phyloP scores from a whole-genome alignment of 2,888 invertebrate species.

The Phymatocera aterrima region DNA sequence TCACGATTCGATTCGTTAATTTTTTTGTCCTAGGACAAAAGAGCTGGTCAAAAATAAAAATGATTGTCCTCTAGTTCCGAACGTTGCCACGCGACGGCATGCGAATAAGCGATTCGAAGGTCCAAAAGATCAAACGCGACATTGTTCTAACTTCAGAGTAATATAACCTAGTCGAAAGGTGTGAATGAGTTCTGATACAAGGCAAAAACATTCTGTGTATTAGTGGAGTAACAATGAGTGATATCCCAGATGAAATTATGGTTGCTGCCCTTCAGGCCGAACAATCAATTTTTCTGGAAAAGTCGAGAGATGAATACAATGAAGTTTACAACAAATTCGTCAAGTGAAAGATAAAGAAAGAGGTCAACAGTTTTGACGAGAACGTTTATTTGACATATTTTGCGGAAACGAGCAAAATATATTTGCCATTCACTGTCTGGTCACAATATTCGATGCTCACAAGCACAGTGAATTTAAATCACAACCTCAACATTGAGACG shows the following conservation, averaged over 20 bases:
- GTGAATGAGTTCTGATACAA: background rate
- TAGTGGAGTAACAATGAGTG: background rate
- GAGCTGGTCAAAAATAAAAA: constrained; percentile 12
- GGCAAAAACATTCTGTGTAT: background rate
- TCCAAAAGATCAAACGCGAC: background rate
- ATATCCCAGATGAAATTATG: background rate
- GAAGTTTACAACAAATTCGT: constrained; percentile 43
- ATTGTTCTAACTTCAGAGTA: background rate
- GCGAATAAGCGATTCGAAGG: background rate
- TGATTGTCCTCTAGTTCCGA: constrained; percentile 11
- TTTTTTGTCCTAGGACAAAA: constrained; percentile 2
- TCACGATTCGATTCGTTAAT: background rate
- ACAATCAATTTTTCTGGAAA: constrained; percentile 14
- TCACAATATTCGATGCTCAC: constrained; percentile 49
- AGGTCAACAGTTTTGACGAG: constrained; percentile 20
- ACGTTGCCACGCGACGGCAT: background rate
- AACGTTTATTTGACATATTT: constrained; percentile 48
- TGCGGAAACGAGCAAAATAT: constrained; percentile 37
- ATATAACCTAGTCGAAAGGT: too few species aligned
- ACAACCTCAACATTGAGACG: constrained; percentile 42
- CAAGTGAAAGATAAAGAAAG: constrained; percentile 43
- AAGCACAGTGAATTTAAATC: constrained; percentile 35
- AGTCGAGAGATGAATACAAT: constrained; percentile 37
- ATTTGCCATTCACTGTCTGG: constrained; percentile 47
- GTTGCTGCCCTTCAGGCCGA: background rate